A percentile compares a stretch with the other conserved stretches of the same genome.
Evolutionary conservation across 2,888 invertebrate genomes (phyloP).

Genomic region (Slavum lentiscoides): DNA sequence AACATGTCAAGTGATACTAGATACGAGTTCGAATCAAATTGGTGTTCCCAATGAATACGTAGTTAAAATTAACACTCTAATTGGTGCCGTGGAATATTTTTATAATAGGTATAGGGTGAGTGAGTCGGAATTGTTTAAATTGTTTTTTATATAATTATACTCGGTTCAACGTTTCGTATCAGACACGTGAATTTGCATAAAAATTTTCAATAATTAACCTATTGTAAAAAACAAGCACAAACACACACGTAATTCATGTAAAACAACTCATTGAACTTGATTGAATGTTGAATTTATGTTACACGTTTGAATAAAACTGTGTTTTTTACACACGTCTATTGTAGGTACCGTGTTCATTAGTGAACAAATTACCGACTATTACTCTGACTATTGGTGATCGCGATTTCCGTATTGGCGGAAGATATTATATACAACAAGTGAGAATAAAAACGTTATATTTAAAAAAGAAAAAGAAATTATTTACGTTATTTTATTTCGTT

Average conservation of each 20-base stretch:
- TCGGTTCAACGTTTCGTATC: too few species aligned
- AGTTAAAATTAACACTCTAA: neutral
- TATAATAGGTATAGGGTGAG: slow-evolving; percentile 28
- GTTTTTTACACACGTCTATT: neutral
- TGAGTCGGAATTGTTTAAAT: neutral
- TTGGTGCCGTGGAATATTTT: neutral
- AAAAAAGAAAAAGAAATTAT: neutral
- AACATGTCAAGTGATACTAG: slow-evolving; percentile 42
- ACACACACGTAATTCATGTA: too few species aligned
- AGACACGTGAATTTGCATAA: too few species aligned
- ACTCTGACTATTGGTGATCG: slow-evolving; percentile 11
- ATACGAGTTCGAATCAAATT: slow-evolving; percentile 42
- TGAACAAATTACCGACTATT: slow-evolving; percentile 15
- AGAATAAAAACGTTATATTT: neutral
- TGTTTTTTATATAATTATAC: neutral
- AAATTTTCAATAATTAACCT: too few species aligned
- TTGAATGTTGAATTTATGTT: too few species aligned
- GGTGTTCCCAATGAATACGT: slow-evolving; percentile 27
- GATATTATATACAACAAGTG: slow-evolving; percentile 37
- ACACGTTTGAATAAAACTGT: too few species aligned
- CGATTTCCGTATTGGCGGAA: neutral
- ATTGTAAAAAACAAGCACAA: too few species aligned
- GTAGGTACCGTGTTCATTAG: slow-evolving; percentile 20
- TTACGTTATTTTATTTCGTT: neutral
- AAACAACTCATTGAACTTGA: too few species aligned